Evolutionary conservation across 2,888 invertebrate genomes (phyloP), one percentile per base, ranked within the genome.

Genomic region (Seladonia tumulorum): DNA sequence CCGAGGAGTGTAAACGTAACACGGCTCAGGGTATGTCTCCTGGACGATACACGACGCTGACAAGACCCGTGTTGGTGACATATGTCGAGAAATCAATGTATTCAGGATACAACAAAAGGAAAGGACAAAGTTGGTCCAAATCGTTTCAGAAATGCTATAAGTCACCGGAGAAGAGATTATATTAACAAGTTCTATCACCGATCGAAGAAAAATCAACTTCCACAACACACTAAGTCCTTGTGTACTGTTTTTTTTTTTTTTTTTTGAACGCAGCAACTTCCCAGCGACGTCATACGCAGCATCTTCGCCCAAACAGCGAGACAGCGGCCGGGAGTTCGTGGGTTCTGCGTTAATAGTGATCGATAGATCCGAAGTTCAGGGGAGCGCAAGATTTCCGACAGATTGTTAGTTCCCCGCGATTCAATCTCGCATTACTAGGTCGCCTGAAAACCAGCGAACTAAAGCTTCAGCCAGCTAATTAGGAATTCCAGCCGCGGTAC

Each of bases 401-500:
- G 72, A 72, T 47, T 42, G 71, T 8, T 70, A 42, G 70, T 42
- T 42, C 42, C 39, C n/a, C n/a, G 22, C 39, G 42, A 70, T 70
- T 70, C 70, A 70, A 70, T 70, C 39, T 70, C 70, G 14, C 42
- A 42, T 70, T 42, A 70, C 70, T 70, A 39, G 70, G 70, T 70
- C 70, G 70, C n/a, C 2, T 42, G 42, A 42, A 70, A 42, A 70
- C 39, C 70, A n/a, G n/a, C 70, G n/a, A 70, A 70, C 70, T 42
- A 42, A 70, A 73, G n/a, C 73, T 29, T 29, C 25, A n/a, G 42
- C n/a, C n/a, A 42, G 70, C 70, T 70, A 70, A 70, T 70, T 70
- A 70, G 70, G 70, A 70, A 70, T 70, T 70, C 70, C 70, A 70
- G 39, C 42, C 42, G n/a, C 70, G 42, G 70, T 70, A 70, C 70